A percentile compares a stretch with the other conserved stretches of the same genome.
phyloP scores from a whole-genome alignment of 2,797 vertebrate genomes.

The Clamator glandarius region DNA sequence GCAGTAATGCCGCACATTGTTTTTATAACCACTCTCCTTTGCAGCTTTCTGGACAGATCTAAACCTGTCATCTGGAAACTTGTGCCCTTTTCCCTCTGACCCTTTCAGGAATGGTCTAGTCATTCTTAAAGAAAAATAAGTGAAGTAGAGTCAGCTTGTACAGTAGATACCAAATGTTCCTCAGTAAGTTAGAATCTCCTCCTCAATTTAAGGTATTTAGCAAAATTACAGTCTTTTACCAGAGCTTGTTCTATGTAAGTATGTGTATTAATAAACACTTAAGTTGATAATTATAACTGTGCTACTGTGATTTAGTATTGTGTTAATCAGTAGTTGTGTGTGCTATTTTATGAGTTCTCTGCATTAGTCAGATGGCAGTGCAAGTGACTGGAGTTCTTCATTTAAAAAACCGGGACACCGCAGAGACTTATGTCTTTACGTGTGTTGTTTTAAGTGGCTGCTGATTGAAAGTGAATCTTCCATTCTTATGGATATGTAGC shows the following conservation, averaged over 20 bases:
- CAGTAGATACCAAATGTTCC: not conserved
- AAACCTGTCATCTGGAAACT: not conserved
- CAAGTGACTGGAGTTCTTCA: not conserved
- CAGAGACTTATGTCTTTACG: not conserved
- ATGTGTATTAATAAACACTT: not conserved
- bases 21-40: not conserved
- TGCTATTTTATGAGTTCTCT: not conserved
- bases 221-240: not conserved
- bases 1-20: not conserved
- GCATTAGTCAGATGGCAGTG: not conserved
- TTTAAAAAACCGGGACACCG: not conserved
- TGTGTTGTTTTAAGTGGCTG: not conserved
- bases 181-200: not conserved
- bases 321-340: not conserved
- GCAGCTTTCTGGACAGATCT: not conserved
- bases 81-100: not conserved
- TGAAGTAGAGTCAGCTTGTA: not conserved
- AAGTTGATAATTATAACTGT: not conserved
- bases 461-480: not conserved
- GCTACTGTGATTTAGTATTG: not conserved
- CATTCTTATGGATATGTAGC: not conserved
- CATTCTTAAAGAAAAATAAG: not conserved
- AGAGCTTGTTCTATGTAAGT: not conserved
- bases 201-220: accelerated
- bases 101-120: not conserved